Evolutionary conservation across 64 coral and sea anemone species (phyloP).

Genomic region (Montipora foliosa): DNA sequence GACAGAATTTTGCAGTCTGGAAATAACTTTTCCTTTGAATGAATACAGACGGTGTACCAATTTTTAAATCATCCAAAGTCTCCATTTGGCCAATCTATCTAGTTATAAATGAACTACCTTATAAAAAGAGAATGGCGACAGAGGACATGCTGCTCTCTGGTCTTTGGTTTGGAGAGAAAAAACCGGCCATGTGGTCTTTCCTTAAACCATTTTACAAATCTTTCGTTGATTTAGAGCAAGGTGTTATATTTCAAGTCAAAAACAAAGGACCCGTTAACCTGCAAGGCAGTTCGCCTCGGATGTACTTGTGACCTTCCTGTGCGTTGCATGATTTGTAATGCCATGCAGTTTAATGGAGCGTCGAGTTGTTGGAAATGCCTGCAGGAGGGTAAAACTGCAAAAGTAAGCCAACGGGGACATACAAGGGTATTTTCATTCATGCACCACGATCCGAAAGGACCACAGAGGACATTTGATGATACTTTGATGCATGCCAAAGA

Average conservation of each 20-base stretch:
- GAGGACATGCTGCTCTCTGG: slow-evolving; percentile 81
- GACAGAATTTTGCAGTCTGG: slow-evolving; percentile 33
- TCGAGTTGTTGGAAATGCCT: slow-evolving; percentile 65
- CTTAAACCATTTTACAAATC: slow-evolving; percentile 36
- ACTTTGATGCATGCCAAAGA: slow-evolving; percentile 49
- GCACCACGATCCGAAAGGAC: slow-evolving; percentile 44
- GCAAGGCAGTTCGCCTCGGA: slow-evolving; percentile 42
- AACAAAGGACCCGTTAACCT: slow-evolving; percentile 45
- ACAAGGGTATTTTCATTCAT: slow-evolving; percentile 32
- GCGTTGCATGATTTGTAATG: slow-evolving; percentile 62
- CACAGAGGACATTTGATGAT: neutral
- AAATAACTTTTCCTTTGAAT: slow-evolving; percentile 69
- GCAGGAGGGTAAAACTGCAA: slow-evolving; percentile 31
- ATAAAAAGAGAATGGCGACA: no score
- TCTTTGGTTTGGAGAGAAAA: slow-evolving; percentile 59
- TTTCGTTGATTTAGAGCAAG: slow-evolving; percentile 29
- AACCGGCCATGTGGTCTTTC: slow-evolving; percentile 67
- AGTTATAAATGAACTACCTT: slow-evolving; percentile 76
- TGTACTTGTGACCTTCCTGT: slow-evolving; percentile 65
- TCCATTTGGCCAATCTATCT: slow-evolving; percentile 81
- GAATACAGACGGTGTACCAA: slow-evolving; percentile 76
- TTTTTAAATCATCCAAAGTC: slow-evolving; percentile 86
- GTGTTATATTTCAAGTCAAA: slow-evolving; percentile 52
- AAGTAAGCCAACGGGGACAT: slow-evolving; percentile 20
- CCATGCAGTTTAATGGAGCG: slow-evolving; percentile 70